A percentile compares a stretch with the other conserved stretches of the same genome.
Conservation (phyloP, 2,113 vertebrate genomes). For the Hippocampus mohnikei region DNA sequence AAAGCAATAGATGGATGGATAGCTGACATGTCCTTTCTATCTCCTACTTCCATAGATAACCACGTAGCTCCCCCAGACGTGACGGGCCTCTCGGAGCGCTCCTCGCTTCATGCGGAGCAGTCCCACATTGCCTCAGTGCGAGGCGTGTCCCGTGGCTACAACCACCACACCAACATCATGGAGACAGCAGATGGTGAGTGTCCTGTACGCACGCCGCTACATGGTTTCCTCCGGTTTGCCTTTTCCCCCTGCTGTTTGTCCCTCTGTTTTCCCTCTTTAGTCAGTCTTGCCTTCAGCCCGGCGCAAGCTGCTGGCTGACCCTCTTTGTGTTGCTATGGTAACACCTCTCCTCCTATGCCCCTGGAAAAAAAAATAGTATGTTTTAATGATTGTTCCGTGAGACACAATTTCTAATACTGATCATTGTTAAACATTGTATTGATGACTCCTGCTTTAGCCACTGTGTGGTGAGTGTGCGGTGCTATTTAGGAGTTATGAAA, state of each 20-base stretch:
- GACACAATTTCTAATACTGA: background rate
- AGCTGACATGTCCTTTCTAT: conserved; percentile 46
- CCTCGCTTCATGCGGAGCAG: conserved; percentile 69
- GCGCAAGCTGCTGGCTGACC: conserved; percentile 4
- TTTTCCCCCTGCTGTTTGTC: conserved; percentile 37
- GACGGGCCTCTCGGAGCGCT: conserved; percentile 82
- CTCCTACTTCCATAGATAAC: conserved; percentile 78
- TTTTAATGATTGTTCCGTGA: background rate
- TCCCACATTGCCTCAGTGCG: conserved; percentile 81
- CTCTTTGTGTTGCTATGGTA: conserved; percentile 45
- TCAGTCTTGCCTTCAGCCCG: background rate
- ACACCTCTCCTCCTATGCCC: conserved; percentile 16
- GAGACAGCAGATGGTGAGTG: conserved; percentile 92
- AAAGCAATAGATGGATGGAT: background rate
- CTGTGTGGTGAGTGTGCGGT: background rate
- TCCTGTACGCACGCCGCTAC: conserved; percentile 14
- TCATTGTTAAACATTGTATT: background rate
- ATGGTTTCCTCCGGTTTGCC: conserved; percentile 39
- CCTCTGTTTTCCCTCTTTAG: conserved; percentile 10
- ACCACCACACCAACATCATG: conserved; percentile 75
- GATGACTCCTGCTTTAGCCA: background rate
- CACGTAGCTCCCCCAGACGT: conserved; percentile 89
- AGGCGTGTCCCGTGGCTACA: conserved; percentile 77
- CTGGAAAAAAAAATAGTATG: background rate
- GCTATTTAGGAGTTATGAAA: conserved; percentile 13